A percentile compares a stretch with the other conserved stretches of the same genome.
Evolutionary conservation across 2,797 vertebrate genomes (phyloP).

Genomic region (Poecilia velifera): DNA sequence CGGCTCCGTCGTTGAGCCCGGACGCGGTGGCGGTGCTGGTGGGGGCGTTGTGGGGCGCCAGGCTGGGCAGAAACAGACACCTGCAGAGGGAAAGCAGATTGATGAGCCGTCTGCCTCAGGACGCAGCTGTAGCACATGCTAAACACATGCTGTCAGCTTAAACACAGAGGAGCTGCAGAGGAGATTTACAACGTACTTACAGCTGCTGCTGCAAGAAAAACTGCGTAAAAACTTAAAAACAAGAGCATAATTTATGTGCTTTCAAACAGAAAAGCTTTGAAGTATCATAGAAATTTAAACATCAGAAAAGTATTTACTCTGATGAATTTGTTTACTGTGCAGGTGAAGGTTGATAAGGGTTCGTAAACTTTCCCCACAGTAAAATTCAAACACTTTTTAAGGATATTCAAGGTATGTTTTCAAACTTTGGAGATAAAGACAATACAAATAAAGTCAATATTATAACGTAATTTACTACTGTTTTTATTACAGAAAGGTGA

Average conservation of each 20-base stretch:
- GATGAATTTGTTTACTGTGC: too few species aligned
- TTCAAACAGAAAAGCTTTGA: conserved; percentile 8
- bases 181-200: conserved; percentile 15
- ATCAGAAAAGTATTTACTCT: not conserved
- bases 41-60: conserved; percentile 95
- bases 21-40: conserved; percentile 90
- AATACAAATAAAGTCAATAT: too few species aligned
- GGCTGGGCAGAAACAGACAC: conserved; percentile 94
- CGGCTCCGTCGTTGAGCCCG: conserved; percentile 89
- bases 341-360: not conserved
- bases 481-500: too few species aligned
- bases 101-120: not conserved
- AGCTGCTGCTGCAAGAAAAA: not conserved
- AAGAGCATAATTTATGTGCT: not conserved
- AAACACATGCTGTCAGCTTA: not conserved
- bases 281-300: conserved; percentile 33
- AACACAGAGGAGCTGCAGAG: not conserved
- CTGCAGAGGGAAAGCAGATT: conserved; percentile 66
- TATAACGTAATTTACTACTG: too few species aligned
- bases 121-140: conserved; percentile 6
- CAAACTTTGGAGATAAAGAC: too few species aligned
- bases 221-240: not conserved
- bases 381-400: too few species aligned
- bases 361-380: too few species aligned
- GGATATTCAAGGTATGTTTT: too few species aligned